Conservation (phyloP, 2,797 vertebrate species). For the Austrolebias charrua region DNA sequence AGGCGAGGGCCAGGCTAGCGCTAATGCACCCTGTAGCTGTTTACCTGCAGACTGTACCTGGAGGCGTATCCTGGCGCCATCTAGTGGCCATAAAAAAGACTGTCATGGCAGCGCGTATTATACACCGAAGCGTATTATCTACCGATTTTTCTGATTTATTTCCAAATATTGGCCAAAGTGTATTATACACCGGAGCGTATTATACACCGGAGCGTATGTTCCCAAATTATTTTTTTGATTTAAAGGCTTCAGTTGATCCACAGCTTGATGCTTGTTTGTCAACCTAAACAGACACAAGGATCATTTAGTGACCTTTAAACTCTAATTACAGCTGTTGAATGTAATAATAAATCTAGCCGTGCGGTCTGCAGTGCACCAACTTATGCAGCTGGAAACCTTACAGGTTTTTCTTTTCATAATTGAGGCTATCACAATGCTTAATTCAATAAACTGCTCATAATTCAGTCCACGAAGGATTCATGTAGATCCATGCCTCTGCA, state of each 20-base stretch:
- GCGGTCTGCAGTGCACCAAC: neutral
- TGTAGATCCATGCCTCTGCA: constrained; percentile 11
- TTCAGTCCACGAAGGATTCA: constrained; percentile 39
- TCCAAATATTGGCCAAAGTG: too few species aligned
- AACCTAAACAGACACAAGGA: too few species aligned
- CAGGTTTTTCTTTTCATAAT: neutral
- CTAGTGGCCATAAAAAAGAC: too few species aligned
- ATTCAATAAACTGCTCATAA: constrained; percentile 50
- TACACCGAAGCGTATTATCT: too few species aligned
- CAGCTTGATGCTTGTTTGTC: neutral
- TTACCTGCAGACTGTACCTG: too few species aligned
- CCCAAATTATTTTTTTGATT: constrained; percentile 3
- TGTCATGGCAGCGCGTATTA: too few species aligned
- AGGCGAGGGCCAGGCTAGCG: too few species aligned
- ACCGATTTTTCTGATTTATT: too few species aligned
- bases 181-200: too few species aligned
- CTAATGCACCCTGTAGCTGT: too few species aligned
- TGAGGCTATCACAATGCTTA: constrained; percentile 17
- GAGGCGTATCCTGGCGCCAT: too few species aligned
- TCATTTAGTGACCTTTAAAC: constrained; percentile 17
- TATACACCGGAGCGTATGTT: too few species aligned
- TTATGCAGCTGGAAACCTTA: constrained; percentile 30
- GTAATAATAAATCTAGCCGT: constrained; percentile 3
- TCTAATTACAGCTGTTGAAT: neutral
- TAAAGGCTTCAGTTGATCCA: neutral